Evolutionary conservation across 1,140 invertebrate species (phyloP), one percentile per base, ranked within the genome.

Genomic region (Orius insidiosus): DNA sequence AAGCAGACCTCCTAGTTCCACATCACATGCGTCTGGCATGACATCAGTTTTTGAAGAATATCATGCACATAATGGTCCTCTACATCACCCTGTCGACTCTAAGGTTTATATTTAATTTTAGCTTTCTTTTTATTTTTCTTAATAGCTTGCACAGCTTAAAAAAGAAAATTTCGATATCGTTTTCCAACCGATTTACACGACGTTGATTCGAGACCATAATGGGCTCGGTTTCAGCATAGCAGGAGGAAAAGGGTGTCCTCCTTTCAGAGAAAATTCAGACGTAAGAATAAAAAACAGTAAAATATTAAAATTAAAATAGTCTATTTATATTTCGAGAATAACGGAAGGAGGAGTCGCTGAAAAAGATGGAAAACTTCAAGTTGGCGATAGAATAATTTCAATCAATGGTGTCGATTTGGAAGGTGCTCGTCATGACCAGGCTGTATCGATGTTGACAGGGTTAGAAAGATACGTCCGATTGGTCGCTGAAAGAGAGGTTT

Each of bases 361-460:
- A 52, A 80, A 78, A 58, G 87, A 95, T 67, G 90, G 87, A 37
- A 93, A 93, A 67, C 71, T 98, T 54, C 69, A 76, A 63, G 78
- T 96, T 46, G 93, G 93, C 11, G 93, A 98, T 66, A 77, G 80
- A 62, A 78, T 98, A 45, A 69, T 93, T 50, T 92, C 89, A 52
- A 96, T 98, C 54, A 96, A 97, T 63, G 88, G 88, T 51, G 79
- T 88, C 15, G 89, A 95, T 66, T 77, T 97, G 72, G 79, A 78
- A 37, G 80, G 80, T 53, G 85, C 87, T 0, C 70, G 82, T 31
- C 90, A 96, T 63, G 89, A 95, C 55, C 80, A 90, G 56, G 90
- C 88, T 11, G 89, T 96, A 1, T n/a, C n/a, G n/a, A n/a, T 94
- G 58, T 67, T 97, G 16, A 94, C 88, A 15, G 84, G 89, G 38